Evolutionary conservation across 1,140 invertebrate species (phyloP).

Genomic region (Ephestia elutella): DNA sequence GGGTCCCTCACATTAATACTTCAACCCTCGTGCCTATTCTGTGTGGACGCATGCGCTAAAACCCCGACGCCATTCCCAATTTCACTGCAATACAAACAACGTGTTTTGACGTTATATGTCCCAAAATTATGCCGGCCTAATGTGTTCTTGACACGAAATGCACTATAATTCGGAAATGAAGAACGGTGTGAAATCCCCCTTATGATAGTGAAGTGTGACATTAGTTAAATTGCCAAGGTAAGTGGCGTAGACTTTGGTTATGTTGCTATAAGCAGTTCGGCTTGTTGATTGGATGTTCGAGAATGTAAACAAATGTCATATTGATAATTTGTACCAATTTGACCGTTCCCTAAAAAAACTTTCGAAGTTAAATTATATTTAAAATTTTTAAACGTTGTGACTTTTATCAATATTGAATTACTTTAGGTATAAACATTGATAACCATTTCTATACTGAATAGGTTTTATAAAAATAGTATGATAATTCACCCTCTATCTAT

Average conservation of each 20-base stretch:
- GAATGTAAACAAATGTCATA: constrained; percentile 17
- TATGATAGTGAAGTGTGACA: constrained; percentile 59
- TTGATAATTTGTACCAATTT: too few species aligned
- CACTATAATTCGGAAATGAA: constrained; percentile 50
- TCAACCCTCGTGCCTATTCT: constrained; percentile 27
- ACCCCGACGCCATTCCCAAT: constrained; percentile 62
- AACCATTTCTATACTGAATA: too few species aligned
- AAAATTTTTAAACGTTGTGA: too few species aligned
- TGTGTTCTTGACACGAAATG: constrained; percentile 71
- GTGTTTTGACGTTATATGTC: constrained; percentile 68
- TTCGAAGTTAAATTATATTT: too few species aligned
- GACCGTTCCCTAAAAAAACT: too few species aligned
- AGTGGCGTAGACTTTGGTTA: constrained; percentile 26
- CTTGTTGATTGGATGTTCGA: constrained; percentile 18
- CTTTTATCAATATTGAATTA: too few species aligned
- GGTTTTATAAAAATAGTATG: too few species aligned
- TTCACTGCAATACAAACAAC: constrained; percentile 47
- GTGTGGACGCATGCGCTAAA: constrained; percentile 61
- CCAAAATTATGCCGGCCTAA: constrained; percentile 41
- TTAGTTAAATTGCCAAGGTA: constrained; percentile 33
- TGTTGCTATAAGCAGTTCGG: constrained; percentile 19
- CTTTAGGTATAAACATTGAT: too few species aligned
- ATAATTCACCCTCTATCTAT: too few species aligned
- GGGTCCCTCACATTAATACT: constrained; percentile 26
- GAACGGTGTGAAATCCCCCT: constrained; percentile 48